Evolutionary conservation across 2,113 vertebrate genomes (phyloP), one percentile per base, ranked within the genome.

Genomic region (Lampris megalopsis): DNA sequence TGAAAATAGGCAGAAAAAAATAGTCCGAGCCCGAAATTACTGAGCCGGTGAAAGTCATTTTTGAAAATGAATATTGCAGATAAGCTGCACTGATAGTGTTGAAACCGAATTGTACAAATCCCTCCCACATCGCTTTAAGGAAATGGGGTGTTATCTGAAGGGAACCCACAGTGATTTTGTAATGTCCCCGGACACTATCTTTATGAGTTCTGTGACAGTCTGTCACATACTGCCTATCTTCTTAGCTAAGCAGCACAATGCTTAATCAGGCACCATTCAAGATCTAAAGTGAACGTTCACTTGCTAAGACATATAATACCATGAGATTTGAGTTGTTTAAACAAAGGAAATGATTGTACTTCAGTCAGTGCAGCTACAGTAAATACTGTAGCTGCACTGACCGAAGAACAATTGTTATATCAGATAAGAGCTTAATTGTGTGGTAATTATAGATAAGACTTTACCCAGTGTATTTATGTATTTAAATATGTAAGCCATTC

Each of bases 61-160:
- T 87, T 82, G 40, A 68, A 85, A 89, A 80, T 82, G 73, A 85
- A 79, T 88, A 80, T 73, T 61, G 68, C 75, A 84, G 87, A 87
- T 90, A 86, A 86, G 71, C 74, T 43, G 11, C 73, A 78, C 35
- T 62, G 77, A 89, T 86, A 86, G 75, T 1, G 35, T 52, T 1
- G 43, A 66, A 56, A 68, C 48, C 58, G 68, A 67, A 58, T 60
- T 81, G 61, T 9, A 59, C 48, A 43, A 67, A 85, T 80, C 71
- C 79, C 11, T 66, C 10, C 52, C 9, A 43, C 3, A n/a, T 52
- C 68, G 50, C 80, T 65, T 41, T 65, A 60, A 0, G 73, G 50
- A 72, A 70, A 67, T 3, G 41, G 53, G 3, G 43, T 35, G 53
- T 77, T 72, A 13, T 87, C 59, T 84, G 66, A 72, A 7, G 10